Evolutionary conservation across 2,797 vertebrate genomes (phyloP), one percentile per base, ranked within the genome.

Genomic region (Poeciliopsis gracilis): DNA sequence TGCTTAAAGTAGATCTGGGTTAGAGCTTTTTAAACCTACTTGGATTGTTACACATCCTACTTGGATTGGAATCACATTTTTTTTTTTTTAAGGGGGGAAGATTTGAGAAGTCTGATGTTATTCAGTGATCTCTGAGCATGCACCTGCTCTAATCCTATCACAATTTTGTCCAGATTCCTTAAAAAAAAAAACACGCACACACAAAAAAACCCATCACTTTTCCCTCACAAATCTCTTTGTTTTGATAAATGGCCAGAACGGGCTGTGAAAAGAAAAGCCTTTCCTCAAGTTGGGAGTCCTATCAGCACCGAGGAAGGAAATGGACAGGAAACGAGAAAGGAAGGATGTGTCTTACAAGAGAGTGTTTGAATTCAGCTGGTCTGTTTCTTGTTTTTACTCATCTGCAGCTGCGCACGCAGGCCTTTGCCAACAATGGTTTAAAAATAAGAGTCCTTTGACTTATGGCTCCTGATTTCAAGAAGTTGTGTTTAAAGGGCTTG

Each of bases 361-460:
- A 66, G 76, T 80, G 49, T 89, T 90, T 89, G 87, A 87, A 81
- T 90, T 86, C 85, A 85, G 84, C 84, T 61, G 30, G 75, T 76
- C 33, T 61, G 79, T 9, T 71, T 84, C 55, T 82, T 81, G 73
- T 90, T 89, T 89, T 86, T 88, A 78, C 72, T 84, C 77, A 36
- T 61, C 76, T 87, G 80, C 91, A 89, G 84, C 85, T 93, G 88
- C 87, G 46, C 87, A 88, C 70, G 79, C 83, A 82, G 82, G 30
- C 75, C 72, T 89, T 16, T 82, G 91, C 91, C 88, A 83, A 79
- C 28, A 75, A 87, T 82, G 80, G 86, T 89, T 90, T 90, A 89
- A 91, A 94, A 94, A 93, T 93, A 90, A 91, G 78, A 90, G 79
- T 80, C 61, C 74, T 90, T 92, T 86, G 90, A 91, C 85, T 94